Evolutionary conservation across 2,888 invertebrate genomes (phyloP), one percentile per base, ranked within the genome.

Genomic region (Anodontia alba): DNA sequence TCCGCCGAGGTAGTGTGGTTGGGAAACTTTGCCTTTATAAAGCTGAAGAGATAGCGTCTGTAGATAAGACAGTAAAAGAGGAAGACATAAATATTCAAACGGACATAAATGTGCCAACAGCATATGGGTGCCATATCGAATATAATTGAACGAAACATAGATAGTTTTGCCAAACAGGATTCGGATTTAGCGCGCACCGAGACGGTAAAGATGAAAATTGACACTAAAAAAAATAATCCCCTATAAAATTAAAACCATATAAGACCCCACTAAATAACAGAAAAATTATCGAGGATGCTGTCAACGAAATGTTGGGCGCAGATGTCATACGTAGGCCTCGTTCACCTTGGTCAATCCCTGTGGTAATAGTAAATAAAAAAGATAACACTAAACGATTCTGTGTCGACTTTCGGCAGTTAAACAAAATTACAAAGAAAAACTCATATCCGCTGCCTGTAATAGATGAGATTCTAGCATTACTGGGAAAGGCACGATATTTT

Each of bases 401-500:
- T 73, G 69, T 76, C 7, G 66, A 73, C 43, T 73, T 73, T 29
- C 26, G 38, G 31, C 29, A 70, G 43, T 42, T 76, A 10, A 70
- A 76, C 23, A 54, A 70, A 26, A 31, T 71, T 17, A 70, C 73
- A 23, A 68, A 67, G 5, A 26, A 1, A 51, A 77, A 69, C 46
- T 70, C 66, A 20, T 72, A 76, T 43, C 82, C 82, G 15, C 67
- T 82, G 1, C 78, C 80, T 15, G 31, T 73, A n/a, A 78, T 80
- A 66, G 80, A 86, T 38, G 78, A 74, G 29, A 76, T 84, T 23
- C 46, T 84, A 10, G 31, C 23, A 2, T 23, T 49, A 20, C 51
- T 86, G 31, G 73, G 73, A 26, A 68, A 70, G 38, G 42, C 79
- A 3, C 62, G 68, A 20, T 80, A 74, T 46, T 84, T 82, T 49